Conservation (phyloP, 2,888 invertebrate species). For the Leptogaster cylindrica region DNA sequence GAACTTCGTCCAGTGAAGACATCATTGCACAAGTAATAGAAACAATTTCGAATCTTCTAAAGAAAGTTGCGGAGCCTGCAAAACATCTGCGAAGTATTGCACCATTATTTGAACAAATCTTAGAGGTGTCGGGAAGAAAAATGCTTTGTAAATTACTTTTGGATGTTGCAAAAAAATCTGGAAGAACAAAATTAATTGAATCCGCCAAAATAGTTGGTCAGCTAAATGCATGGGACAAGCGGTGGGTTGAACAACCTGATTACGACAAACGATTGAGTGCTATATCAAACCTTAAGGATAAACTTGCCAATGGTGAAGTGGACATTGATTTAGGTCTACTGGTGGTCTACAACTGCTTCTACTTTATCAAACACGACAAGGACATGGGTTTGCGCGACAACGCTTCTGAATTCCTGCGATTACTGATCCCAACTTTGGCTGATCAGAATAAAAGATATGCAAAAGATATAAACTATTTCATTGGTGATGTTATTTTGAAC, state of each 20-base stretch:
- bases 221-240: slow-evolving; percentile 86
- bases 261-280: slow-evolving; percentile 81
- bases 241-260: slow-evolving; percentile 94
- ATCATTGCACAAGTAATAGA: slow-evolving; percentile 73
- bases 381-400: slow-evolving; percentile 84
- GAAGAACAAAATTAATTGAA: not conserved
- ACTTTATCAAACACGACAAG: slow-evolving; percentile 76
- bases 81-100: slow-evolving; percentile 73
- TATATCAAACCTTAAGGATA: slow-evolving; percentile 71
- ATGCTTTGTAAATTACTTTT: slow-evolving; percentile 70
- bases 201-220: slow-evolving; percentile 66
- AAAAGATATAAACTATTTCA: slow-evolving; percentile 69
- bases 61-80: slow-evolving; percentile 70
- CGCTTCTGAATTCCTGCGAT: slow-evolving; percentile 76
- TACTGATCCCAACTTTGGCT: slow-evolving; percentile 71
- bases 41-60: slow-evolving; percentile 77
- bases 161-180: slow-evolving; percentile 64
- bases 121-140: slow-evolving; percentile 71
- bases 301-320: slow-evolving; percentile 64
- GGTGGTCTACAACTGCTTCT: slow-evolving; percentile 82
- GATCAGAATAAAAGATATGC: slow-evolving; percentile 64
- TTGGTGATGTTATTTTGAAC: slow-evolving; percentile 76
- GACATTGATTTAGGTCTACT: slow-evolving; percentile 70
- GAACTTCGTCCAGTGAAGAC: slow-evolving; percentile 70
- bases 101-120: slow-evolving; percentile 74